phyloP scores from a whole-genome alignment of 1,140 invertebrate genomes.

The Drusus annulatus region DNA sequence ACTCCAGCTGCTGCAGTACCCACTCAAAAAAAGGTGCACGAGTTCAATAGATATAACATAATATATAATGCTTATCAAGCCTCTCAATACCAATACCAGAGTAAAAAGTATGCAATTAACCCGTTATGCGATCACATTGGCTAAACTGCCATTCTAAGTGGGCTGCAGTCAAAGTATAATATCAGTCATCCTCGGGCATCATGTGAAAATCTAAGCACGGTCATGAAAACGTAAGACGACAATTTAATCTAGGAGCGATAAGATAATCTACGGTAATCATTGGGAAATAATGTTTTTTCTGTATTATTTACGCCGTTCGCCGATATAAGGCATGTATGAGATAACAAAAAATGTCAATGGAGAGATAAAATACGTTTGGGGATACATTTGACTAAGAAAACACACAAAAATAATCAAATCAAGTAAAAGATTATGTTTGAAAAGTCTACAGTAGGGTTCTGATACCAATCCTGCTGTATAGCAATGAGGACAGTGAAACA shows the following conservation, averaged over 20 bases:
- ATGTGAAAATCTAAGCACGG: slow-evolving; percentile 8
- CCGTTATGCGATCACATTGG: slow-evolving; percentile 17
- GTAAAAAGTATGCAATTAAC: slow-evolving; percentile 25
- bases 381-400: neutral
- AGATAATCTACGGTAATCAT: neutral
- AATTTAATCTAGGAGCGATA: neutral
- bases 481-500: too few species aligned
- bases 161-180: slow-evolving; percentile 10
- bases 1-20: too few species aligned
- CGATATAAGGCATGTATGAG: neutral
- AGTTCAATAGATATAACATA: too few species aligned
- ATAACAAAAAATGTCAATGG: slow-evolving; percentile 5
- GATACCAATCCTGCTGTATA: too few species aligned
- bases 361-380: neutral
- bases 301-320: neutral
- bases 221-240: neutral
- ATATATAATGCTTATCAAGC: neutral
- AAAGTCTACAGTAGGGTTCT: neutral
- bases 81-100: neutral
- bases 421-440: neutral
- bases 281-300: neutral
- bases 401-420: neutral
- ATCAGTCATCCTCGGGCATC: slow-evolving; percentile 6
- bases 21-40: too few species aligned
- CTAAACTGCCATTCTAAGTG: slow-evolving; percentile 27